Evolutionary conservation across 2,888 invertebrate species (phyloP).

Genomic region (Nemurella pictetii): DNA sequence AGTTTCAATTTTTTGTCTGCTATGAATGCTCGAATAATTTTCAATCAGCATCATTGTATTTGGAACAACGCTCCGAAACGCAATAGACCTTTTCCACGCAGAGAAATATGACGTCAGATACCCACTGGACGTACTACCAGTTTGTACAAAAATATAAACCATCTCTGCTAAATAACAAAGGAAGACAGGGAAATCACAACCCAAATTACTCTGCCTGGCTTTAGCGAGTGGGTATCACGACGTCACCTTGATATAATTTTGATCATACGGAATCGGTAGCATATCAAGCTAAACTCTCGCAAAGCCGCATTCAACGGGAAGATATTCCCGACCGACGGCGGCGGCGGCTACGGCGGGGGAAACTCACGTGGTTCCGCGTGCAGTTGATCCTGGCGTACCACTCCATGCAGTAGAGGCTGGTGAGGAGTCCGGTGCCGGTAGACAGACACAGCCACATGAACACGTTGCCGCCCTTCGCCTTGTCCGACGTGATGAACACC

Average conservation of each 20-base stretch:
- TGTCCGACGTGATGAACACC: constrained; percentile 53
- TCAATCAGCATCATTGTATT: not conserved
- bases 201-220: too few relatives aligned
- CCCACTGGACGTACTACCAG: too few relatives aligned
- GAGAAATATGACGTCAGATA: too few relatives aligned
- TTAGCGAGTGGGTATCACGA: too few relatives aligned
- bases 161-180: too few relatives aligned
- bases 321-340: not conserved
- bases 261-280: too few relatives aligned
- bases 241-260: too few relatives aligned
- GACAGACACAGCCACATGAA: constrained; percentile 81
- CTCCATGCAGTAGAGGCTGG: constrained; percentile 83
- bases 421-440: constrained; percentile 74
- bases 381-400: constrained; percentile 80
- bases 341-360: not conserved
- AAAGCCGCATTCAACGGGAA: not conserved
- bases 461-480: constrained; percentile 69
- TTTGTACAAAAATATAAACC: too few relatives aligned
- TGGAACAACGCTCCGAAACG: not conserved
- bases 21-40: too few relatives aligned
- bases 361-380: constrained; percentile 54
- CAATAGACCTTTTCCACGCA: too few relatives aligned
- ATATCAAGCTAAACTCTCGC: not conserved
- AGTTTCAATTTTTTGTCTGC: too few relatives aligned
- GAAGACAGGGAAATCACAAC: too few relatives aligned